These are phyloP conservation scores for Ctenicera cuprea DNA, from an alignment of 2,888 invertebrate genomes.

Conservation along the genomic window DNA sequence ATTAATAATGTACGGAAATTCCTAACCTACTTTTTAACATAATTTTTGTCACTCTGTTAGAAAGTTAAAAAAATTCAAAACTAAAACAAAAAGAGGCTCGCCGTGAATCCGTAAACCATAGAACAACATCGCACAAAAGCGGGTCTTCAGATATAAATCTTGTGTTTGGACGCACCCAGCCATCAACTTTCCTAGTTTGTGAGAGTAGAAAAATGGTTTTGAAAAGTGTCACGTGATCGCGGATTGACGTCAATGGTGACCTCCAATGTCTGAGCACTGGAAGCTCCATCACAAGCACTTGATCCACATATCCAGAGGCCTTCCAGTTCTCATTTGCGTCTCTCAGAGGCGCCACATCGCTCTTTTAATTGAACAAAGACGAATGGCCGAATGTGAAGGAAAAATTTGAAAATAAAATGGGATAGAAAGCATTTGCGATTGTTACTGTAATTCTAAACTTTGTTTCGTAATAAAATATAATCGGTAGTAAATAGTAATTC, in stretches of 20 bases:
- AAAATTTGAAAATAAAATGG: not conserved
- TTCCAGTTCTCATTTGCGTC: constrained; percentile 46
- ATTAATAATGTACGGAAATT: too few relatives aligned
- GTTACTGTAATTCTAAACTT: constrained; percentile 1
- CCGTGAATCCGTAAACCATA: not conserved
- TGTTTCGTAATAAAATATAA: constrained; percentile 3
- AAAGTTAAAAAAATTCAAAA: too few relatives aligned
- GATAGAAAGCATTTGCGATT: constrained; percentile 8
- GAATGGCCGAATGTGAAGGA: constrained; percentile 9
- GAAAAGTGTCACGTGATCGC: constrained; percentile 76
- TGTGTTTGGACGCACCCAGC: constrained; percentile 18
- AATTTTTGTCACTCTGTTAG: too few relatives aligned
- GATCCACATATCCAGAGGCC: constrained; percentile 60
- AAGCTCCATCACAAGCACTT: constrained; percentile 53
- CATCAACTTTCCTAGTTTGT: constrained; percentile 59
- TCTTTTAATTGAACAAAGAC: constrained; percentile 21
- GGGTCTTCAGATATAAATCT: constrained; percentile 1
- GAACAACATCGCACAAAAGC: constrained; percentile 4
- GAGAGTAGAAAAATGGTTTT: constrained; percentile 62
- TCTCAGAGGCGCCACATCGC: constrained; percentile 4
- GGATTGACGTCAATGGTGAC: constrained; percentile 85
- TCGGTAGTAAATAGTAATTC: not conserved
- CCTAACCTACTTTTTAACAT: too few relatives aligned
- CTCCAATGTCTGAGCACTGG: constrained; percentile 73
- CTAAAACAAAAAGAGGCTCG: not conserved